Base-by-base conservation (phyloP, 2,113 vertebrate genomes). In the Oryzias melastigma region DNA sequence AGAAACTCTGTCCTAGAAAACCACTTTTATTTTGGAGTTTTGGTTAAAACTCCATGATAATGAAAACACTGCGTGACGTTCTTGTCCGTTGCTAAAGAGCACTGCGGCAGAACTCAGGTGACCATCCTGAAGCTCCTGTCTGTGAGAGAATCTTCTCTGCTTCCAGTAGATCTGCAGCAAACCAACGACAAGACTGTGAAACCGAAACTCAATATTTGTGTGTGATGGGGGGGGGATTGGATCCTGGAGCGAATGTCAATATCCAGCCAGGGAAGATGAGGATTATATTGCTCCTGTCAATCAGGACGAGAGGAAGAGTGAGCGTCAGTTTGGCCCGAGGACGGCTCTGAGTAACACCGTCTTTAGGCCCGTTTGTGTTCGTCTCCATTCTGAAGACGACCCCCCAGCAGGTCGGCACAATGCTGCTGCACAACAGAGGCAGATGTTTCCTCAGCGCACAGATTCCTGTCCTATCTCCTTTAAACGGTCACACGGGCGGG, bases 281-380 rank as follows among this genome's bases (percentile, higher is more conserved):
- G 77, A 75, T 85, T 87, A 69, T 71, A 65, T 72, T 72, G 68
- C 62, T 58, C 16, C 35, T 71, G 81, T 80, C 77, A 75, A 43
- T 80, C 75, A 14, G 24, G 56, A 16, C 72, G 64, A 45, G 22
- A 18, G 46, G 52, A 20, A 41, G 55, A 54, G 69, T 59, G 71
- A 75, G 65, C 68, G 67, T 24, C 71, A 52, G 71, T 67, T 77
- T 68, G 78, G 35, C 74, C 62, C 7, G 52, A 56, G 51, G 71
- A 71, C 2, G 4, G 3, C 40, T 41, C 22, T 49, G 54, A 71
- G 75, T 71, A 60, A 73, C 68, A 8, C 59, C 50, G 52, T 53
- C 25, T 70, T 50, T 62, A 61, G 25, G 54, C 60, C 51, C 53
- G 35, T 63, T 13, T 73, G 19, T 69, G 63, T 75, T 79, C 53